Conservation (phyloP, 1,140 invertebrate species). For the Asobara japonica region DNA sequence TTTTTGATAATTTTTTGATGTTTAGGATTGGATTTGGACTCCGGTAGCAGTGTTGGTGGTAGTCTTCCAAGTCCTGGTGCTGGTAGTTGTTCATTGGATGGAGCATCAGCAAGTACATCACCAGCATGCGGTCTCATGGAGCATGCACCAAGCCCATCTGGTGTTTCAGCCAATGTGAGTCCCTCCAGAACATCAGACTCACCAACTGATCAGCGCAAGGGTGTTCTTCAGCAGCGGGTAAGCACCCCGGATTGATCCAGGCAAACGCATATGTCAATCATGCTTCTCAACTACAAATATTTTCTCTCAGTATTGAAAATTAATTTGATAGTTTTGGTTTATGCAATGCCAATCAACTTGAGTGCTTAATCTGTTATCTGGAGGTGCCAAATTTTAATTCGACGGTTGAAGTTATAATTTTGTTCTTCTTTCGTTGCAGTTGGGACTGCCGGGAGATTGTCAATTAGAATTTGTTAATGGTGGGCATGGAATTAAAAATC, state of each 20-base stretch:
- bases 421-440: conserved; percentile 69
- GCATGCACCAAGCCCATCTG: conserved; percentile 69
- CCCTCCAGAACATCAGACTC: conserved; percentile 60
- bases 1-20: conserved; percentile 10
- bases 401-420: conserved; percentile 30
- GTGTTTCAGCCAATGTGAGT: conserved; percentile 71
- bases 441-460: conserved; percentile 86
- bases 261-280: conserved; percentile 53
- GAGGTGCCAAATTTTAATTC: background rate
- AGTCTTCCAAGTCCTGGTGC: conserved; percentile 79
- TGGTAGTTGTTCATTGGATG: conserved; percentile 76
- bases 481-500: conserved; percentile 99
- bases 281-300: background rate
- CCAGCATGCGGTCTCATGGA: conserved; percentile 68
- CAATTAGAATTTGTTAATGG: conserved; percentile 98
- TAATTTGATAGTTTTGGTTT: conserved; percentile 28
- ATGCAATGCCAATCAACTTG: conserved; percentile 72
- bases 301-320: background rate
- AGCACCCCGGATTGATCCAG: conserved; percentile 67
- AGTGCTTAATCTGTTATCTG: conserved; percentile 68
- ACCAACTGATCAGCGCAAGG: conserved; percentile 70
- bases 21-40: conserved; percentile 75
- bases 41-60: conserved; percentile 75
- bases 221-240: conserved; percentile 87
- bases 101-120: conserved; percentile 68